phyloP scores from a whole-genome alignment of 2,888 invertebrate species.

The Hirtodrosophila duncani region DNA sequence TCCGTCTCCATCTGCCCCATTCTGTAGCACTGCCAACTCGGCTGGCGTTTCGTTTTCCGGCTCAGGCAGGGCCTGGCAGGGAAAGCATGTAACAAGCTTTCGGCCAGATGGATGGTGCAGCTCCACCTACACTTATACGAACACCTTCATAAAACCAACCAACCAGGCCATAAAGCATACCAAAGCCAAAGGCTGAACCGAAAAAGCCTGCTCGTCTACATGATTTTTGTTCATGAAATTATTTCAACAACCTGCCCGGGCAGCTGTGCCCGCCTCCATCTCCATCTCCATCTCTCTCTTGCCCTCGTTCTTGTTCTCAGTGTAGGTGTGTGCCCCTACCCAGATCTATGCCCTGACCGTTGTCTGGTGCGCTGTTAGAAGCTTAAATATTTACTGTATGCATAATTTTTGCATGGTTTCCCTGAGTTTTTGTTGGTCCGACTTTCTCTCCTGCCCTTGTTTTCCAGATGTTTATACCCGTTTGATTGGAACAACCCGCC shows the following conservation, averaged over 20 bases:
- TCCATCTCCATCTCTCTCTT: conserved; percentile 1
- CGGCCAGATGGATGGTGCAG: conserved; percentile 60
- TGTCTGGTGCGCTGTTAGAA: conserved; percentile 56
- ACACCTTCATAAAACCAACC: conserved; percentile 52
- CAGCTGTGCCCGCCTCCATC: conserved; percentile 32
- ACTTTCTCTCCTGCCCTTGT: conserved; percentile 3
- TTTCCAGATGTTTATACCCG: no score
- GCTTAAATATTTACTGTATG: conserved; percentile 67
- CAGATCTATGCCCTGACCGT: conserved; percentile 9
- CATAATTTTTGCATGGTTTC: conserved; percentile 61
- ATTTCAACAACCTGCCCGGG: conserved; percentile 49
- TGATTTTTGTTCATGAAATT: conserved; percentile 71
- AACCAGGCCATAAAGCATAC: conserved; percentile 56
- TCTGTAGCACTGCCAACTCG: conserved; percentile 1
- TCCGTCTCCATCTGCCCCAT: background rate
- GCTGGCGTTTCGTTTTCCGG: conserved; percentile 54
- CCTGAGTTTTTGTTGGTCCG: no score
- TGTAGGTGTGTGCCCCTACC: no score
- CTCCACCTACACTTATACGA: conserved; percentile 13
- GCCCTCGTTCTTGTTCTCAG: no score
- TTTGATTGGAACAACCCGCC: no score
- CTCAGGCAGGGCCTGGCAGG: no score
- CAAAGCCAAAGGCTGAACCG: conserved; percentile 19
- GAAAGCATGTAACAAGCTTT: conserved; percentile 66
- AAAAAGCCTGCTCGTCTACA: conserved; percentile 46